Percentiles rank a stretch among this genome's conserved stretches.
Evolutionary conservation across 2,797 vertebrate species (phyloP).

Genomic region (Iguana delicatissima): DNA sequence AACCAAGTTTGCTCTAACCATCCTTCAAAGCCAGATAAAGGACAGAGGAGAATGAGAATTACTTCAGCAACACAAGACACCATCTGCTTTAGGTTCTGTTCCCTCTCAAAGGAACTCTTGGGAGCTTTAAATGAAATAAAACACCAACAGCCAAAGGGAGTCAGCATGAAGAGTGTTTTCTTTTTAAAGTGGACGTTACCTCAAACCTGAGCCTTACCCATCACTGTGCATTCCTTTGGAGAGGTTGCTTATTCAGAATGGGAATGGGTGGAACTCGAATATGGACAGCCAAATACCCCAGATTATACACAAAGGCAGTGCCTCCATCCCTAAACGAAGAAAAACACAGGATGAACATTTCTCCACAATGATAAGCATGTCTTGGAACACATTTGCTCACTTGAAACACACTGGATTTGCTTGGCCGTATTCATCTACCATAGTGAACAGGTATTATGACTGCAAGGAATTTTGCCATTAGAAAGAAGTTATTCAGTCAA

Average conservation of each 20-base stretch:
- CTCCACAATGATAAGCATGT: background rate
- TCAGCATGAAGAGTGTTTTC: background rate
- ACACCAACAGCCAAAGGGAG: background rate
- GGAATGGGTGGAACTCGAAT: background rate
- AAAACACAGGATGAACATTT: background rate
- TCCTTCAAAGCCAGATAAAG: background rate
- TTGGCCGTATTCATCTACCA: background rate
- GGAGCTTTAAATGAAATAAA: constrained; percentile 36
- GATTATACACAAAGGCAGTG: background rate
- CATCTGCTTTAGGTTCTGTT: constrained; percentile 49
- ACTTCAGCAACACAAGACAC: constrained; percentile 32
- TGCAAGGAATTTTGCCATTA: background rate
- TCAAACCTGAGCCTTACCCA: too few species aligned
- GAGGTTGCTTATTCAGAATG: background rate
- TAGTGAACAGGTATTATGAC: background rate
- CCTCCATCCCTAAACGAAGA: too few species aligned
- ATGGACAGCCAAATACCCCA: background rate
- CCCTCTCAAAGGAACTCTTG: background rate
- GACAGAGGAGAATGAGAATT: constrained; percentile 42
- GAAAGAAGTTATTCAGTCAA: background rate
- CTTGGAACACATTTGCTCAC: background rate
- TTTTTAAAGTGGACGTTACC: constrained; percentile 5
- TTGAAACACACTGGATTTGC: background rate
- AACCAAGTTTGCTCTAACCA: constrained; percentile 14
- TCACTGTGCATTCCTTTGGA: background rate